Base-by-base conservation (phyloP, 2,888 invertebrate genomes). In the Cerastis rubricosa region DNA sequence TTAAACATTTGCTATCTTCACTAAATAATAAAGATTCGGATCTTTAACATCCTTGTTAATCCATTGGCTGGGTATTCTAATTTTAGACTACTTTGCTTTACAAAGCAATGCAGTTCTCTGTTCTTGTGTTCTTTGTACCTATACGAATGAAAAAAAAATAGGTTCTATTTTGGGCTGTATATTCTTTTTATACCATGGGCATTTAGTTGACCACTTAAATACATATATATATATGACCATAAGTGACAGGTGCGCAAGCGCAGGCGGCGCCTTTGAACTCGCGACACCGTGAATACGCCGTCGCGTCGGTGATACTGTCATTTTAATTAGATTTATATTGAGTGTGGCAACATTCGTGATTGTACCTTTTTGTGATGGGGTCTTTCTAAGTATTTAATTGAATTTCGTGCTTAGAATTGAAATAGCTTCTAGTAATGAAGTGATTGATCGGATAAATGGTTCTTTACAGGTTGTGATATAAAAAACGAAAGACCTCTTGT, bases 161-260 rank as follows among this genome's bases (percentile, higher is more conserved):
- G 45, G 14, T 47, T n/a, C n/a, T n/a, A n/a, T n/a, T n/a, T n/a
- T n/a, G 9, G 22, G 22, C 4, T 54, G n/a, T 54, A 4, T 51
- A 11, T 11, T 19, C 4, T 57, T 29, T 35, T 59, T 29, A 40
- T 63, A 22, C 22, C 6, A 35, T 22, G 22, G 61, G 11, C 22
- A 35, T 61, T 35, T 40, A 35, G 22, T 19, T 40, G 11, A 63
- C 63, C 40, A 35, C 14, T 19, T 47, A 57, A 35, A n/a, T 65
- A 75, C 61, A 45, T 65, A 76, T 61, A 45, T 61, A 45, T 78
- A 68, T 76, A 76, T 72, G 47, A 70, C 61, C 29, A 61, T 71
- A 82, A 79, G 87, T 84, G 75, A 79, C 84, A 63, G 84, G 25
- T 79, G 84, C 74, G 76, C 71, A 19, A 3, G 75, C 75, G 85